phyloP scores from a whole-genome alignment of 37 sponge, comb jelly and placozoan species.

The Chondrilla cf. caribensis region DNA sequence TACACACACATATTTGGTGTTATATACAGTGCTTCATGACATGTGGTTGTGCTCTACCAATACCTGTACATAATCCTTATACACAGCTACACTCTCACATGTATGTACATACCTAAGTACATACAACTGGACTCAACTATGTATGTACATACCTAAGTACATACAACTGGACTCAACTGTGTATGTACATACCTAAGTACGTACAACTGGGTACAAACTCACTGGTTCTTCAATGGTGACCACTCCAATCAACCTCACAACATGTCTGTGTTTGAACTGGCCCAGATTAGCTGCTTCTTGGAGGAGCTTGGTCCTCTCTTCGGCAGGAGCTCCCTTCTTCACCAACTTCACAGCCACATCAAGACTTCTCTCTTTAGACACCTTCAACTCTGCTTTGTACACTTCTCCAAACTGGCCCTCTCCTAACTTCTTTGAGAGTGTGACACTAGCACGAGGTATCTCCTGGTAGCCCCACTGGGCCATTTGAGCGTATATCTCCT shows the following conservation, averaged over 20 bases:
- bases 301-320: slow-evolving; percentile 1
- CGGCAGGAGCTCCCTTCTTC: slow-evolving; percentile 15
- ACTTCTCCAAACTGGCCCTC: slow-evolving; percentile 21
- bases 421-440: background rate
- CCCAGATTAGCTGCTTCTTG: slow-evolving; percentile 5
- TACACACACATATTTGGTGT: too few species aligned
- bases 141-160: too few species aligned
- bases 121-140: too few species aligned
- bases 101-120: too few species aligned
- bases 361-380: background rate
- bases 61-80: too few species aligned
- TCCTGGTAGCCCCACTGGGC: background rate
- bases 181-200: too few species aligned
- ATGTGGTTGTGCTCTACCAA: too few species aligned
- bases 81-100: too few species aligned
- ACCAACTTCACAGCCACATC: slow-evolving; percentile 20
- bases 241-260: background rate
- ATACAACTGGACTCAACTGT: too few species aligned
- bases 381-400: slow-evolving; percentile 9
- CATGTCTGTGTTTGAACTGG: slow-evolving; percentile 20
- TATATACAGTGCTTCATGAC: too few species aligned
- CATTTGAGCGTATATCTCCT: slow-evolving; percentile 7
- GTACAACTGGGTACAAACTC: too few species aligned
- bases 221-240: background rate
- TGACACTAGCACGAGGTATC: background rate